These are phyloP conservation scores for Eciton burchellii DNA, from an alignment of 1,140 invertebrate genomes.

Conservation along the genomic window DNA sequence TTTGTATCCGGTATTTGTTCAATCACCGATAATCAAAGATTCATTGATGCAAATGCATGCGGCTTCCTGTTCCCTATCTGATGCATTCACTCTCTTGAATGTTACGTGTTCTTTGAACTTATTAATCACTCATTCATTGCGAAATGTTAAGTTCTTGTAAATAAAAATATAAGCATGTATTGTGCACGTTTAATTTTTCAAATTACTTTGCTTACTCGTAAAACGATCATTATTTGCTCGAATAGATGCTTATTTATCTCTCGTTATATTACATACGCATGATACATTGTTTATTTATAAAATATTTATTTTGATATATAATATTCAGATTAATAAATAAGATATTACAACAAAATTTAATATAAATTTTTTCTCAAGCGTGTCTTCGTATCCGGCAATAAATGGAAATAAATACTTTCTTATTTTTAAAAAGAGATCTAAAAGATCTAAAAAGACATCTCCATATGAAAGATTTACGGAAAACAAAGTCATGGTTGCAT, in stretches of 20 bases:
- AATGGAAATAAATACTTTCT: too few relatives aligned
- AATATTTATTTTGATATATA: not conserved
- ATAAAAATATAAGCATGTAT: not conserved
- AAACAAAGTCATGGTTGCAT: not conserved
- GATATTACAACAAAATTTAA: too few relatives aligned
- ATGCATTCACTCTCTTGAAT: not conserved
- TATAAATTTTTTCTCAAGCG: too few relatives aligned
- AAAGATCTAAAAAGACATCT: not conserved
- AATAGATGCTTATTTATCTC: not conserved
- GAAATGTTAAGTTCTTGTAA: slow-evolving; percentile 1
- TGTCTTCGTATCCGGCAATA: not conserved
- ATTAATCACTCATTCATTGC: not conserved
- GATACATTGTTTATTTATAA: not conserved
- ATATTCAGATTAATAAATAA: too few relatives aligned
- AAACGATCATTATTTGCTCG: not conserved
- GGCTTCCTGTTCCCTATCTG: not conserved
- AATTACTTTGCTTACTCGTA: too few relatives aligned
- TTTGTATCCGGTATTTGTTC: not conserved
- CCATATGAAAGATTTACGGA: not conserved
- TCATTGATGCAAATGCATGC: slow-evolving; percentile 55
- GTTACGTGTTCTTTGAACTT: not conserved
- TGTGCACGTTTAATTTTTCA: not conserved
- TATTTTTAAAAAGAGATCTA: too few relatives aligned
- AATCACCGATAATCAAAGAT: not conserved
- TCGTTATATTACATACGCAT: not conserved